Evolutionary conservation across 2,113 vertebrate species (phyloP).

Genomic region (Cynopterus brachyotis): DNA sequence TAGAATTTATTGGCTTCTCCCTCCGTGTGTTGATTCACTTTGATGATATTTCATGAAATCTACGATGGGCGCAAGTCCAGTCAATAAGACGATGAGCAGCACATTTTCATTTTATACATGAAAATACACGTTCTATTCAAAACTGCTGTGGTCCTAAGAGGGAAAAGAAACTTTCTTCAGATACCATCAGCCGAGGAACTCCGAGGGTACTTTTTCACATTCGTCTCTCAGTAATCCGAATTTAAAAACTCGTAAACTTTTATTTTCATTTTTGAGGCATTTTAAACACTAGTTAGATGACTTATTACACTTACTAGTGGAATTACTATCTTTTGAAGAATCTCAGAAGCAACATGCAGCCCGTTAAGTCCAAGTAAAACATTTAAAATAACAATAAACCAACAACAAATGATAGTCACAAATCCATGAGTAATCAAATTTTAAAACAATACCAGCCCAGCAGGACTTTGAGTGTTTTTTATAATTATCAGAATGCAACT

Average conservation of each 20-base stretch:
- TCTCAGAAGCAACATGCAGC: neutral
- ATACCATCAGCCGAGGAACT: neutral
- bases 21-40: constrained; percentile 64
- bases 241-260: neutral
- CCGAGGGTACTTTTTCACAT: neutral
- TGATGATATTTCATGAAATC: constrained; percentile 63
- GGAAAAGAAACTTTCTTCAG: neutral
- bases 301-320: neutral
- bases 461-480: neutral
- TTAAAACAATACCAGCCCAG: neutral
- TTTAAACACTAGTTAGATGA: neutral
- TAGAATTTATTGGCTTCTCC: constrained; percentile 46
- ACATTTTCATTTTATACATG: neutral
- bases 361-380: neutral
- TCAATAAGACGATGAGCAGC: neutral
- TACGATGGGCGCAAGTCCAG: constrained; percentile 22
- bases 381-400: constrained; percentile 19
- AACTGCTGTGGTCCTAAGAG: neutral
- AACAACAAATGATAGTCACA: neutral
- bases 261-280: neutral
- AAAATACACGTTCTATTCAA: neutral
- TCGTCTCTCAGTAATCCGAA: neutral
- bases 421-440: neutral
- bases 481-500: neutral
- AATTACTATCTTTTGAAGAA: neutral